Conservation (phyloP, 2,888 invertebrate genomes). For the Anticlea derivata region DNA sequence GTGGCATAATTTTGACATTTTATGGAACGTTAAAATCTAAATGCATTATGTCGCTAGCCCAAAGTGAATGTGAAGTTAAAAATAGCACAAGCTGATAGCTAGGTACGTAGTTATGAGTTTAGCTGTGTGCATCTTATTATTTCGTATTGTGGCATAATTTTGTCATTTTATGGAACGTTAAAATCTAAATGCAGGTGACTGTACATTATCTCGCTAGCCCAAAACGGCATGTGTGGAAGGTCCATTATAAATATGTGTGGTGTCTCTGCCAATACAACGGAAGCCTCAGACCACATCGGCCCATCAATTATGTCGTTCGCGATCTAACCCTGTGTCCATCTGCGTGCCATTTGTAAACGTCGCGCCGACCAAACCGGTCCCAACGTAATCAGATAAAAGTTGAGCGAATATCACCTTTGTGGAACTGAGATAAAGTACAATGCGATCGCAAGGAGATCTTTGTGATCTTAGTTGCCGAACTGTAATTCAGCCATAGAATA, state of each 20-base stretch:
- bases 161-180: too few species aligned
- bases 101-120: too few species aligned
- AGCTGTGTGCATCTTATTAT: too few species aligned
- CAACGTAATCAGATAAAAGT: conserved; percentile 31
- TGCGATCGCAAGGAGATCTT: conserved; percentile 21
- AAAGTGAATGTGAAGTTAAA: too few species aligned
- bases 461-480: conserved; percentile 49
- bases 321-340: conserved; percentile 75
- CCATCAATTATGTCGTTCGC: conserved; percentile 73
- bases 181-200: too few species aligned
- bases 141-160: too few species aligned
- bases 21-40: too few species aligned
- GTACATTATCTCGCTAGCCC: too few species aligned
- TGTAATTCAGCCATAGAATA: conserved; percentile 51
- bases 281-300: conserved; percentile 51
- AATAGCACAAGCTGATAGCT: too few species aligned
- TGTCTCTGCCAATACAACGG: conserved; percentile 52
- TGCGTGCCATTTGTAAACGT: conserved; percentile 71
- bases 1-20: too few species aligned
- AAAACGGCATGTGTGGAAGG: conserved; percentile 2
- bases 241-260: conserved; percentile 43
- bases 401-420: conserved; percentile 41
- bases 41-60: too few species aligned
- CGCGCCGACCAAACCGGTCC: conserved; percentile 52
- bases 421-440: conserved; percentile 32